phyloP scores from a whole-genome alignment of 53 echinoderm and acorn worm species.

The Luidia sarsii region DNA sequence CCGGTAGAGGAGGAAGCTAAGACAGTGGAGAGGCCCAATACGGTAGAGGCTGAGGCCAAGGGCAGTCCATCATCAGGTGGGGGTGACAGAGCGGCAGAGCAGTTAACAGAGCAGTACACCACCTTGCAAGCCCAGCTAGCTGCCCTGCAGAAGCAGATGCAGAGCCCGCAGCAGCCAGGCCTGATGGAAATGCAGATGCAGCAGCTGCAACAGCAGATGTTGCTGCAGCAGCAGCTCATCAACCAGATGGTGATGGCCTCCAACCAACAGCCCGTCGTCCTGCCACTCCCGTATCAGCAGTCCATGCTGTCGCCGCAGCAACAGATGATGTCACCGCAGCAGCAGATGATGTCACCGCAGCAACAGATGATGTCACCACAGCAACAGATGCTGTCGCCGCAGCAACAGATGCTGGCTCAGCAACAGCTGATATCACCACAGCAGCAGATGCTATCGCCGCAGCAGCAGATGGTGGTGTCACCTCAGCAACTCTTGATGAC shows the following conservation, averaged over 20 bases:
- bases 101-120: conserved; percentile 74
- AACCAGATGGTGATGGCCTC: conserved; percentile 30
- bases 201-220: conserved; percentile 62
- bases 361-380: conserved; percentile 38
- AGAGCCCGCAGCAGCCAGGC: conserved; percentile 52
- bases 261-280: conserved; percentile 28
- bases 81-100: conserved; percentile 36
- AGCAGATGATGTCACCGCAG: conserved; percentile 34
- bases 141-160: conserved; percentile 60
- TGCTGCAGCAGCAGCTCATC: conserved; percentile 40
- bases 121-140: conserved; percentile 80
- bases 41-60: conserved; percentile 21
- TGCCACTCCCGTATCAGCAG: conserved; percentile 24
- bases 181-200: conserved; percentile 50
- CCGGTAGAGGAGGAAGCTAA: background rate
- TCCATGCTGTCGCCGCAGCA: conserved; percentile 63
- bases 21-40: conserved; percentile 26
- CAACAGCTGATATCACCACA: conserved; percentile 40
- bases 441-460: conserved; percentile 43
- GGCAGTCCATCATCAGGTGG: background rate
- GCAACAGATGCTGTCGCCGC: conserved; percentile 60
- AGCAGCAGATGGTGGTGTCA: conserved; percentile 41
- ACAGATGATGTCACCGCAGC: conserved; percentile 61
- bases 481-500: conserved; percentile 52
- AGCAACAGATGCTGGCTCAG: conserved; percentile 68